These are phyloP conservation scores for Oryzias melastigma DNA, from an alignment of 2,113 vertebrate genomes.

Conservation along the genomic window DNA sequence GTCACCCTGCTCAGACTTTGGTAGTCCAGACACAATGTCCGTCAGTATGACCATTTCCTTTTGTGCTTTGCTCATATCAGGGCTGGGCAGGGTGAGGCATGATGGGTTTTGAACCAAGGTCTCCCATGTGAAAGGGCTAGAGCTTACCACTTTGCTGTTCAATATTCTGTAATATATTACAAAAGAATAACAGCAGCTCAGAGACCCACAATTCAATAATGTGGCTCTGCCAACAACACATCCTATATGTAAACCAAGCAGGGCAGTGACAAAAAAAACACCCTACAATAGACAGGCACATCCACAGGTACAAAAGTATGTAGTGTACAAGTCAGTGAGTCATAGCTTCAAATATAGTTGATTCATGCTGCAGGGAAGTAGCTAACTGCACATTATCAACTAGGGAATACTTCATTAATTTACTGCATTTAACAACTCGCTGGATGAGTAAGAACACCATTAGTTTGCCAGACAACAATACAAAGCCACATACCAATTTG, in stretches of 20 bases:
- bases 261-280: neutral
- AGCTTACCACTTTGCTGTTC: too few species aligned
- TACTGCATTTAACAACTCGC: constrained; percentile 22
- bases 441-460: constrained; percentile 1
- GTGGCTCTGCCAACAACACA: constrained; percentile 29
- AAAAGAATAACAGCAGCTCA: too few species aligned
- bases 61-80: too few species aligned
- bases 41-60: too few species aligned
- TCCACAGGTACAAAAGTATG: constrained; percentile 4
- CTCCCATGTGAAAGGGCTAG: too few species aligned
- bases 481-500: constrained; percentile 87
- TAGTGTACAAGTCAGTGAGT: constrained; percentile 10
- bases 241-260: constrained; percentile 20
- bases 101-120: too few species aligned
- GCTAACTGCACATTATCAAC: constrained; percentile 19
- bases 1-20: too few species aligned
- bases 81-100: too few species aligned
- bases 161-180: too few species aligned
- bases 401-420: constrained; percentile 17
- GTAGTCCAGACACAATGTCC: too few species aligned
- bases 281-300: neutral
- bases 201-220: too few species aligned
- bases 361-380: constrained; percentile 13
- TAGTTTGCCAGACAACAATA: constrained; percentile 21
- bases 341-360: constrained; percentile 21